Percentiles rank a stretch among this genome's conserved stretches.
These are phyloP conservation scores for Tautogolabrus adspersus DNA, from an alignment of 2,113 vertebrate genomes.

Conservation along the genomic window DNA sequence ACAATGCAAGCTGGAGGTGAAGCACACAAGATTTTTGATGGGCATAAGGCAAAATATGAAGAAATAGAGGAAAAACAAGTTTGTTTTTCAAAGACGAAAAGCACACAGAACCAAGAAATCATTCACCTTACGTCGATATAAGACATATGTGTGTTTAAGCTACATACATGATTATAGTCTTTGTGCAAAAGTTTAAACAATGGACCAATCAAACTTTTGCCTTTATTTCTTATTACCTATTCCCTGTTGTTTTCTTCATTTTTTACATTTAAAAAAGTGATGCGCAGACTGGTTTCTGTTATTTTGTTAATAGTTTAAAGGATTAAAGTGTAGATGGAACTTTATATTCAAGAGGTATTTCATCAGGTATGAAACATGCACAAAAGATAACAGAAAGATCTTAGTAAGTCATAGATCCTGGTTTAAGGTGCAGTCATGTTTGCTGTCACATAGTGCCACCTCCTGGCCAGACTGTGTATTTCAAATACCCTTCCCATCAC, in stretches of 20 bases:
- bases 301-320: neutral
- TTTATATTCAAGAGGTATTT: neutral
- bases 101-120: too few species aligned
- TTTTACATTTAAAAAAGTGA: too few species aligned
- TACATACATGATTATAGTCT: too few species aligned
- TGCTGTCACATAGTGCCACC: slow-evolving; percentile 54
- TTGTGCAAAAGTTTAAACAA: neutral
- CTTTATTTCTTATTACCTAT: neutral
- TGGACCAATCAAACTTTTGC: neutral
- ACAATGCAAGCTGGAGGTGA: neutral
- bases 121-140: too few species aligned
- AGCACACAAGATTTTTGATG: neutral
- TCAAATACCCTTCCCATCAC: neutral
- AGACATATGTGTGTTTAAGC: too few species aligned
- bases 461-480: slow-evolving; percentile 41
- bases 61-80: too few species aligned
- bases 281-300: too few species aligned
- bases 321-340: neutral
- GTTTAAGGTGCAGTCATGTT: neutral
- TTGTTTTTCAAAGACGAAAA: too few species aligned
- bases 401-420: too few species aligned
- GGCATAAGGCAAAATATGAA: too few species aligned
- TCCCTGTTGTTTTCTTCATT: too few species aligned
- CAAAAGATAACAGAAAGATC: neutral
- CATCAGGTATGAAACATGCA: neutral